Conservation (phyloP, 2,888 invertebrate species). For the Encarsia formosa region DNA sequence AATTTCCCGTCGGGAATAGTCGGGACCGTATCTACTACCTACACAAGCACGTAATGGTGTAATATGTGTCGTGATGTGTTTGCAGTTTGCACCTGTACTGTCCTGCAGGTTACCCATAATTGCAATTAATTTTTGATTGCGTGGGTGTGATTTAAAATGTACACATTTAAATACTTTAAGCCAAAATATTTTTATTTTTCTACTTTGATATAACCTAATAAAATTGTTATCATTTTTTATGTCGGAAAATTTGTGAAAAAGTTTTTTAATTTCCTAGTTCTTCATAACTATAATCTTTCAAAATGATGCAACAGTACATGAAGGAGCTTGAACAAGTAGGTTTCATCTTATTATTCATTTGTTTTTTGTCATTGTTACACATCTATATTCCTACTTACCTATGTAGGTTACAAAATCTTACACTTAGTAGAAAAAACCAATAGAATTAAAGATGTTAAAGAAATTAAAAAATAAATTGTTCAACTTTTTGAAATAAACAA, state of each 20-base stretch:
- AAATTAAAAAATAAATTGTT: no score
- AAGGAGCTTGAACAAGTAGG: slow-evolving; percentile 80
- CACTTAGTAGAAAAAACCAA: no score
- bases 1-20: no score
- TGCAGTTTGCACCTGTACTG: no score
- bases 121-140: not conserved
- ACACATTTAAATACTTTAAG: not conserved
- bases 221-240: not conserved
- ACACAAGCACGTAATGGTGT: no score
- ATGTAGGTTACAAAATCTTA: no score
- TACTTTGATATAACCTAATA: slow-evolving; percentile 3
- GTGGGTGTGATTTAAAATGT: not conserved
- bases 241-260: no score
- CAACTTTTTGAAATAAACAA: no score
- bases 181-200: not conserved
- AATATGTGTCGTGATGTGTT: no score
- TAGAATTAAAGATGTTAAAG: no score
- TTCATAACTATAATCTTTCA: slow-evolving; percentile 43
- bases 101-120: no score
- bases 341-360: slow-evolving; percentile 12
- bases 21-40: no score
- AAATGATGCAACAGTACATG: slow-evolving; percentile 84
- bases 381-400: not conserved
- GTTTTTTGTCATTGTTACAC: slow-evolving; percentile 7
- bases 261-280: not conserved